Conservation (phyloP, 2,888 invertebrate species). For the Tinea semifulvella region DNA sequence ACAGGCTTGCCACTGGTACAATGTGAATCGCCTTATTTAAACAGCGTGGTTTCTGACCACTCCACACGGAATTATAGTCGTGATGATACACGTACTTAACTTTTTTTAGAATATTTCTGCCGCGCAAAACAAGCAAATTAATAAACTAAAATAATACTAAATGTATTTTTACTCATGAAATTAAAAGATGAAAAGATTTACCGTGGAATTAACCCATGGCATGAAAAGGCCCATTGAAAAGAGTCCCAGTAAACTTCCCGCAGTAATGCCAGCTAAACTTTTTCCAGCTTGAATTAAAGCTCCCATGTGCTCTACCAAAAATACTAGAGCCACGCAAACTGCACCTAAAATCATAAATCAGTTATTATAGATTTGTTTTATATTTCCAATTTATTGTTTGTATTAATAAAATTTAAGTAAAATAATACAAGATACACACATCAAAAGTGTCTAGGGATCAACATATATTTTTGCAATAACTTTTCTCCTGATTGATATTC, state of each 20-base stretch:
- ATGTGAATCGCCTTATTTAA: too few species aligned
- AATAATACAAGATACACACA: too few species aligned
- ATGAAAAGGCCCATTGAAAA: slow-evolving; percentile 77
- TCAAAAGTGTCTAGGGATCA: too few species aligned
- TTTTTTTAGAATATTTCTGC: neutral
- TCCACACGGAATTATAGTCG: too few species aligned
- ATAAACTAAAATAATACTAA: neutral
- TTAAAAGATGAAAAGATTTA: slow-evolving; percentile 32
- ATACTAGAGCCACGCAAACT: slow-evolving; percentile 73
- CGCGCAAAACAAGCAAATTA: neutral
- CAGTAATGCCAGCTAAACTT: slow-evolving; percentile 75
- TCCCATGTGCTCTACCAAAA: slow-evolving; percentile 76
- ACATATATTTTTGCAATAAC: too few species aligned
- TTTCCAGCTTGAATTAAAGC: slow-evolving; percentile 76
- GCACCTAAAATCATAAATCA: slow-evolving; percentile 55
- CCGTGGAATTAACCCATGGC: slow-evolving; percentile 73
- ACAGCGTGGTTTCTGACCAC: too few species aligned
- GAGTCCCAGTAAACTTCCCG: slow-evolving; percentile 74
- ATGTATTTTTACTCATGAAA: neutral
- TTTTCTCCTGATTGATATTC: too few species aligned
- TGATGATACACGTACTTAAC: too few species aligned
- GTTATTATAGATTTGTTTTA: too few species aligned
- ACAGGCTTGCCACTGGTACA: too few species aligned
- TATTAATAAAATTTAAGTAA: too few species aligned
- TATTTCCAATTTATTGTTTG: too few species aligned